Evolutionary conservation across 2,113 vertebrate genomes (phyloP).

Genomic region (Zapornia atra): DNA sequence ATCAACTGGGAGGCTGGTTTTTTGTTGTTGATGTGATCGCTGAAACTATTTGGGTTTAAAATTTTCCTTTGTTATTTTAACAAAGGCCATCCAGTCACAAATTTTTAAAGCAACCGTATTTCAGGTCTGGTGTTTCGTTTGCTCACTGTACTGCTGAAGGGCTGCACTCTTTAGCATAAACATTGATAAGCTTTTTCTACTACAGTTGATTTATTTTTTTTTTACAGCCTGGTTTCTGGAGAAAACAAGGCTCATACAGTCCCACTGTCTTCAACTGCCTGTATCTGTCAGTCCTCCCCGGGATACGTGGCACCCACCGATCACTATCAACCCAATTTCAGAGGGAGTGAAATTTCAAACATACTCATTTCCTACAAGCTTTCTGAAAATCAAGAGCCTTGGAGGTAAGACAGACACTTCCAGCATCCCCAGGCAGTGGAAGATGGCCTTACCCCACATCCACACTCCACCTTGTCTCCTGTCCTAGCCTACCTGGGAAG

Average conservation of each 20-base stretch:
- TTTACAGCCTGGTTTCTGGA: neutral
- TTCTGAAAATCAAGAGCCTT: neutral
- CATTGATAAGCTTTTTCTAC: neutral
- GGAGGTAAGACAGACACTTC: neutral
- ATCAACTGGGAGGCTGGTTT: accelerated
- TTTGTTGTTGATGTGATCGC: neutral
- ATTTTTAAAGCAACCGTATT: neutral
- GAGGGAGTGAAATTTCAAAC: neutral
- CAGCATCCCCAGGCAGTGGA: accelerated
- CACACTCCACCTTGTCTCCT: neutral
- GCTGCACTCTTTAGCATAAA: neutral
- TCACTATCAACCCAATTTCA: neutral
- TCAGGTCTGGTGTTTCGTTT: neutral
- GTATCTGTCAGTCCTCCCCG: neutral
- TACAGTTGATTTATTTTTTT: neutral
- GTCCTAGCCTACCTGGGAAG: neutral
- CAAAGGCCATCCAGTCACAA: neutral
- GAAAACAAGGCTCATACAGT: neutral
- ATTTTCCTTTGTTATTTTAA: neutral
- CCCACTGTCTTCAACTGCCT: neutral
- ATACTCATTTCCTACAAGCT: accelerated
- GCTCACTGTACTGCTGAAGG: neutral
- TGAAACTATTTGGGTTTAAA: neutral
- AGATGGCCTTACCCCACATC: neutral
- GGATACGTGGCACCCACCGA: neutral